These are phyloP conservation scores for Leucozona laternaria DNA, from an alignment of 2,888 invertebrate species.

Conservation along the genomic window DNA sequence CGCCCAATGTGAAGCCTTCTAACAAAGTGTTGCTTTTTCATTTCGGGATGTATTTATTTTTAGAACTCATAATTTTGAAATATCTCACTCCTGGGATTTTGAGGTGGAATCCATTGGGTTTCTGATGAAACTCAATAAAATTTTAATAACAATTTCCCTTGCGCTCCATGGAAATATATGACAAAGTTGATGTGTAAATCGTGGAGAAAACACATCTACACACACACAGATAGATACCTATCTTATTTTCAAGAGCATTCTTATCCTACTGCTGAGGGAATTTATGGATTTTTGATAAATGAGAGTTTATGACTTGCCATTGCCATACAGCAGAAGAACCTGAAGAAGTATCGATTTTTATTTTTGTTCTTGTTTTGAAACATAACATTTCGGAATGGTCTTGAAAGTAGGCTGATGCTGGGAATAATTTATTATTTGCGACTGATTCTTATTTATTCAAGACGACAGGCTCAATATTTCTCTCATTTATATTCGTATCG, in stretches of 20 bases:
- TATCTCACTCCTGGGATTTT: neutral
- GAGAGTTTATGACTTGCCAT: slow-evolving; percentile 55
- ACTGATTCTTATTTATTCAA: slow-evolving; percentile 38
- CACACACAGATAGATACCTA: neutral
- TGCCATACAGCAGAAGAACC: neutral
- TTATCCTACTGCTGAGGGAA: slow-evolving; percentile 46
- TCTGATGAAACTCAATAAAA: slow-evolving; percentile 63
- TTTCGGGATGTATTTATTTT: slow-evolving; percentile 7
- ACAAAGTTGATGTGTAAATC: slow-evolving; percentile 53
- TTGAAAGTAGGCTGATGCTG: slow-evolving; percentile 5
- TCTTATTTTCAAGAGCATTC: slow-evolving; percentile 22
- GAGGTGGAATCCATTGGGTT: neutral
- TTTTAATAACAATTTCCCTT: slow-evolving; percentile 66
- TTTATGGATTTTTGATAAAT: slow-evolving; percentile 74
- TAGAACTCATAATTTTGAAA: slow-evolving; percentile 24
- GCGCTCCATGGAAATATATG: slow-evolving; percentile 11
- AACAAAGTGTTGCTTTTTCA: slow-evolving; percentile 47
- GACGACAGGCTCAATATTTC: slow-evolving; percentile 32
- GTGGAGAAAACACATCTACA: neutral
- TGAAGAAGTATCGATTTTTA: slow-evolving; percentile 25
- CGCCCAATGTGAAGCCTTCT: slow-evolving; percentile 23
- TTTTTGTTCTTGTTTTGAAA: neutral
- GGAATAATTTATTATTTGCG: slow-evolving; percentile 30
- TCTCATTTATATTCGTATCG: slow-evolving; percentile 20
- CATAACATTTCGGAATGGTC: slow-evolving; percentile 4